A percentile compares a stretch with the other conserved stretches of the same genome.
phyloP scores from a whole-genome alignment of 2,113 vertebrate species.

The Xenopus tropicalis region UCB_Xtro_10.0 CM004452.2:4222501-4223000 shows the following conservation, averaged over 20 bases:
- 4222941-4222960: constrained; percentile 48
- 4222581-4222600: too few relatives aligned
- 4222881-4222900: constrained; percentile 50
- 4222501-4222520: too few relatives aligned
- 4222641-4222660: too few relatives aligned
- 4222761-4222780: constrained; percentile 64
- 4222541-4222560: too few relatives aligned
- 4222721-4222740: constrained; percentile 63
- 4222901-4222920: constrained; percentile 51
- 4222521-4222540: too few relatives aligned
- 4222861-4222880: constrained; percentile 34
- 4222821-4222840: constrained; percentile 61
- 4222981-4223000: constrained; percentile 46
- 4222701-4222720: constrained; percentile 60
- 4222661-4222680: constrained; percentile 54
- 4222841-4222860: constrained; percentile 55
- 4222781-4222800: constrained; percentile 65
- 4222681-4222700: constrained; percentile 64
- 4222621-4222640: too few relatives aligned
- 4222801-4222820: constrained; percentile 61
- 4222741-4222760: constrained; percentile 52
- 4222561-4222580: too few relatives aligned
- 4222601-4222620: too few relatives aligned
- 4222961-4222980: constrained; percentile 54
- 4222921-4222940: constrained; percentile 55